These are phyloP conservation scores for Stegodyphus dumicola DNA, from an alignment of 1,140 invertebrate species.

Conservation along the genomic window DNA sequence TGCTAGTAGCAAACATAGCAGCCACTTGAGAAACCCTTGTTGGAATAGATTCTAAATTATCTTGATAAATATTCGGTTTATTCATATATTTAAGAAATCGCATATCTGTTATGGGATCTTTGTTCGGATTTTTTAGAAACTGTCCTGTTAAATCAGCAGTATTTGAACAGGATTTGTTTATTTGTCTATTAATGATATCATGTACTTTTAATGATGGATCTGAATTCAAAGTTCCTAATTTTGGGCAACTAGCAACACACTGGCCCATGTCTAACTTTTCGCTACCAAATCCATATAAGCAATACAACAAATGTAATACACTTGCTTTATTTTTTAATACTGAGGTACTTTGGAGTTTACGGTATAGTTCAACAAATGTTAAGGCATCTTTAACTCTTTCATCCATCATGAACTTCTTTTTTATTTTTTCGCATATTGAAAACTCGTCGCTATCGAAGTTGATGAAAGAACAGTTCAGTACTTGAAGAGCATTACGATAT, in stretches of 20 bases:
- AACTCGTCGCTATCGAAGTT: conserved; percentile 46
- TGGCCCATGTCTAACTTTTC: not conserved
- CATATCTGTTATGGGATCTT: not conserved
- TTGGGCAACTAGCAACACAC: not conserved
- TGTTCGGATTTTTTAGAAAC: conserved; percentile 19
- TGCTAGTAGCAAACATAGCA: conserved; percentile 33
- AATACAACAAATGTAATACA: conserved; percentile 29
- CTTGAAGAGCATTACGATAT: conserved; percentile 14
- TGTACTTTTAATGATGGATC: conserved; percentile 24
- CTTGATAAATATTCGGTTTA: not conserved
- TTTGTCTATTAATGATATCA: conserved; percentile 39
- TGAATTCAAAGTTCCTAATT: conserved; percentile 5
- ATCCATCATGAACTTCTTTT: conserved; percentile 42
- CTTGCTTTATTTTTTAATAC: conserved; percentile 32
- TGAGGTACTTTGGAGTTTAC: conserved; percentile 44
- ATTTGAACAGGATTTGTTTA: conserved; percentile 34
- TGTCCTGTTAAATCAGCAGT: conserved; percentile 12
- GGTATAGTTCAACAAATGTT: conserved; percentile 49
- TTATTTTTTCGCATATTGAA: conserved; percentile 47
- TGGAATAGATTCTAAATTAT: not conserved
- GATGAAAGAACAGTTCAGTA: conserved; percentile 19
- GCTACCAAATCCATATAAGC: conserved; percentile 20
- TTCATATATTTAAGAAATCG: not conserved
- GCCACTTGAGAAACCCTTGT: conserved; percentile 29
- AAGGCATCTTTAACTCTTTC: conserved; percentile 47